Percentiles rank a stretch among this genome's conserved stretches.
Evolutionary conservation across 1,140 invertebrate genomes (phyloP).

Genomic region (Rhyacophila brunnea): DNA sequence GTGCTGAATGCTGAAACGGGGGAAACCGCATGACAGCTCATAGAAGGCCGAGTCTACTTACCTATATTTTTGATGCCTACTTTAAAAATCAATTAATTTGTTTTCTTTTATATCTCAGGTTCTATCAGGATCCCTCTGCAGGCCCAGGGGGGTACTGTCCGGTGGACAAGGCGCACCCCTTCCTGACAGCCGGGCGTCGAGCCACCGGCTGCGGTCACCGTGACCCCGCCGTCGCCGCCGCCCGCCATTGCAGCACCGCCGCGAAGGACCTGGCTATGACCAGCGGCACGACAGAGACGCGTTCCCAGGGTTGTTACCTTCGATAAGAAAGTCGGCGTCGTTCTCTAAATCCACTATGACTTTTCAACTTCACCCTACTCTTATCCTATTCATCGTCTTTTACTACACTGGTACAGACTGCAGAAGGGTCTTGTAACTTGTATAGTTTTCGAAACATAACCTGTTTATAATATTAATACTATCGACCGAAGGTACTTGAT

Average conservation of each 20-base stretch:
- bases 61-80: not conserved
- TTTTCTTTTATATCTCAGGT: constrained; percentile 17
- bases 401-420: not conserved
- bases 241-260: constrained; percentile 5
- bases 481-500: too few species aligned
- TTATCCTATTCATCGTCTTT: not conserved
- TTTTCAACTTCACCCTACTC: too few species aligned
- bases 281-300: constrained; percentile 4
- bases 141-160: constrained; percentile 18
- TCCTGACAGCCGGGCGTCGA: constrained; percentile 18
- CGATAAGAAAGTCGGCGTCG: constrained; percentile 32
- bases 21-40: too few species aligned
- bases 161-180: constrained; percentile 21
- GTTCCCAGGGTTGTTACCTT: constrained; percentile 23
- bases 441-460: too few species aligned
- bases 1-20: too few species aligned
- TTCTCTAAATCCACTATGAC: constrained; percentile 11
- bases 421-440: too few species aligned
- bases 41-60: not conserved
- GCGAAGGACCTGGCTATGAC: constrained; percentile 30
- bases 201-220: not conserved
- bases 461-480: too few species aligned
- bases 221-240: constrained; percentile 7
- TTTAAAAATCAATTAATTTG: not conserved
- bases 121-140: constrained; percentile 29